A percentile compares a stretch with the other conserved stretches of the same genome.
These are phyloP conservation scores for Acanthosepion esculentum DNA, from an alignment of 2,888 invertebrate species.

Conservation along the genomic window DNA sequence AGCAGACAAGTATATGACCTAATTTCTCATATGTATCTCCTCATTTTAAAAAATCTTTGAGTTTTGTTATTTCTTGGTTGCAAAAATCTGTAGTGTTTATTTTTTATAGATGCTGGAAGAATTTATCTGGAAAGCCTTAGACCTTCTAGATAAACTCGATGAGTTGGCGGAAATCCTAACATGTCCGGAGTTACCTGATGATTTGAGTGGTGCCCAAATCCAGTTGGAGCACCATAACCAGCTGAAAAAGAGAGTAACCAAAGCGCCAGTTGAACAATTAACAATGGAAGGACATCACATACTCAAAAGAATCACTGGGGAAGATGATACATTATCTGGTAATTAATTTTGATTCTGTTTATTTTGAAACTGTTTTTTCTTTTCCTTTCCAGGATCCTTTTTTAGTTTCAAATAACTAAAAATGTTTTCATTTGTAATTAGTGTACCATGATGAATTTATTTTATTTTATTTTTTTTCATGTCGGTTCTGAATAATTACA, in stretches of 20 bases:
- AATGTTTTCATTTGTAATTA: neutral
- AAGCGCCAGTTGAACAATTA: slow-evolving; percentile 94
- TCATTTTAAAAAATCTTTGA: too few species aligned
- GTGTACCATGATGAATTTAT: too few species aligned
- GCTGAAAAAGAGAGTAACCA: slow-evolving; percentile 93
- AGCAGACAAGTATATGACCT: too few species aligned
- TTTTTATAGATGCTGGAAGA: slow-evolving; percentile 87
- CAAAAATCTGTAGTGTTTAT: neutral
- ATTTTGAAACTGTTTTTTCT: neutral
- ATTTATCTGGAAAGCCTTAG: slow-evolving; percentile 95
- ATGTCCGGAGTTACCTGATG: slow-evolving; percentile 94
- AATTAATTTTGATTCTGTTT: neutral
- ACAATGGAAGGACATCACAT: slow-evolving; percentile 88
- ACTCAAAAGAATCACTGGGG: slow-evolving; percentile 76
- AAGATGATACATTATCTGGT: slow-evolving; percentile 60
- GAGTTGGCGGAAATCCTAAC: slow-evolving; percentile 94
- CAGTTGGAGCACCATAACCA: slow-evolving; percentile 91
- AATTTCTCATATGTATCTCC: too few species aligned
- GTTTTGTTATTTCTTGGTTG: too few species aligned
- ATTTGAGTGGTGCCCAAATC: slow-evolving; percentile 91
- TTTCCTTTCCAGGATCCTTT: neutral
- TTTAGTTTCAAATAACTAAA: neutral
- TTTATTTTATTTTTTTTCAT: too few species aligned
- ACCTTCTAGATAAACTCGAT: slow-evolving; percentile 92
- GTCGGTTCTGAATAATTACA: too few species aligned